A percentile compares a stretch with the other conserved stretches of the same genome.
phyloP scores from a whole-genome alignment of 64 coral and sea anemone species.

The Pocillopora verrucosa region DNA sequence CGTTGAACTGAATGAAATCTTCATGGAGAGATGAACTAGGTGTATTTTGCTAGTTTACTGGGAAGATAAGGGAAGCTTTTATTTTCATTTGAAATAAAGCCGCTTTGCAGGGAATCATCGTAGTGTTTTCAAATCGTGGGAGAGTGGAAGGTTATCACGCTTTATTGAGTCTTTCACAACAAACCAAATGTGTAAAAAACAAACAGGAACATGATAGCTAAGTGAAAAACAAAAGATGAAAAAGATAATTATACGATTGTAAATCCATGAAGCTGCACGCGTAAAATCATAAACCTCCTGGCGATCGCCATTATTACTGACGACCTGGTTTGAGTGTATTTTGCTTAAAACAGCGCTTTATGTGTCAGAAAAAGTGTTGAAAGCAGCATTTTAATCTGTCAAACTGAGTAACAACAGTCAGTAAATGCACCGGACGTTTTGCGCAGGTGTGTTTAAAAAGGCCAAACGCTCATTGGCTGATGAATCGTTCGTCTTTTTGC shows the following conservation, averaged over 20 bases:
- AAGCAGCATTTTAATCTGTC: not conserved
- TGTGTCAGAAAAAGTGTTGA: not conserved
- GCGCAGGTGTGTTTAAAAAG: constrained; percentile 23
- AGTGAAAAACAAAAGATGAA: not conserved
- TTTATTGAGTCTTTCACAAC: not conserved
- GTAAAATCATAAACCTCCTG: not conserved
- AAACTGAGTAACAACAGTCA: not conserved
- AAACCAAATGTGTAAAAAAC: not conserved
- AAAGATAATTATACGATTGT: not conserved
- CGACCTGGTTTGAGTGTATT: not conserved
- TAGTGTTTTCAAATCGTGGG: not conserved
- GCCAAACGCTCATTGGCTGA: not conserved
- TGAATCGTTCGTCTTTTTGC: not conserved
- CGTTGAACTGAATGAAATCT: no score
- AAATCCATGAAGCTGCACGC: not conserved
- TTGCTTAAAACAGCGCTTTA: not conserved
- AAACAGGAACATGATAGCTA: not conserved
- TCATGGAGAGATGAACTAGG: no score
- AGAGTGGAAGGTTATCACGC: not conserved
- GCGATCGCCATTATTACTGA: not conserved
- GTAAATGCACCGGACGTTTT: not conserved
- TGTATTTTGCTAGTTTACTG: not conserved
- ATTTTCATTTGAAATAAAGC: not conserved
- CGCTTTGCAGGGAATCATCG: not conserved
- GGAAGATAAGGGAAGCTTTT: not conserved